These are phyloP conservation scores for Theristicus caerulescens DNA, from an alignment of 2,113 vertebrate genomes.

Conservation along the genomic window DNA sequence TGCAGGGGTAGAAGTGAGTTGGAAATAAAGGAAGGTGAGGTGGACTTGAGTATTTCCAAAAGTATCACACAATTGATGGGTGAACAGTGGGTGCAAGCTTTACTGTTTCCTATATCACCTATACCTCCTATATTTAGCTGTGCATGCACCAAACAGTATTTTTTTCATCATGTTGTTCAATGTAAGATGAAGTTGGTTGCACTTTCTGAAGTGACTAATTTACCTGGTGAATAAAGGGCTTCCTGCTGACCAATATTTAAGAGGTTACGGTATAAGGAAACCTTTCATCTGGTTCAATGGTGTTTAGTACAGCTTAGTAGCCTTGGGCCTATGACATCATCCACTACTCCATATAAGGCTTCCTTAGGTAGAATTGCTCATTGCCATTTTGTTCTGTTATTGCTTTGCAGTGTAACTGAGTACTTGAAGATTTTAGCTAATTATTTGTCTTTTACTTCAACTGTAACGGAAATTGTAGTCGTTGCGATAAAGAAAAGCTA, in stretches of 20 bases:
- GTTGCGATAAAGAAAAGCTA: background rate
- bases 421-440: background rate
- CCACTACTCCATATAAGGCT: rapidly evolving
- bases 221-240: background rate
- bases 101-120: background rate
- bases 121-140: too few relatives aligned
- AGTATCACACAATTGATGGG: background rate
- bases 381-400: background rate
- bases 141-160: rapidly evolving
- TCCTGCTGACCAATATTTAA: background rate
- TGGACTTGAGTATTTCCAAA: background rate
- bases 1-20: background rate
- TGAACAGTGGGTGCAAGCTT: background rate
- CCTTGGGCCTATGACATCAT: background rate
- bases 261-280: background rate
- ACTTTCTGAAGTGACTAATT: background rate
- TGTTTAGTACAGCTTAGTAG: background rate
- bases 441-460: background rate
- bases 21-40: background rate
- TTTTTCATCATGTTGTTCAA: background rate
- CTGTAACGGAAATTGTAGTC: background rate
- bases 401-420: background rate
- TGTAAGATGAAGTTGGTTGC: background rate
- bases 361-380: background rate
- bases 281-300: background rate